phyloP scores from a whole-genome alignment of 2,888 invertebrate species.

The Trichopria drosophilae region DNA sequence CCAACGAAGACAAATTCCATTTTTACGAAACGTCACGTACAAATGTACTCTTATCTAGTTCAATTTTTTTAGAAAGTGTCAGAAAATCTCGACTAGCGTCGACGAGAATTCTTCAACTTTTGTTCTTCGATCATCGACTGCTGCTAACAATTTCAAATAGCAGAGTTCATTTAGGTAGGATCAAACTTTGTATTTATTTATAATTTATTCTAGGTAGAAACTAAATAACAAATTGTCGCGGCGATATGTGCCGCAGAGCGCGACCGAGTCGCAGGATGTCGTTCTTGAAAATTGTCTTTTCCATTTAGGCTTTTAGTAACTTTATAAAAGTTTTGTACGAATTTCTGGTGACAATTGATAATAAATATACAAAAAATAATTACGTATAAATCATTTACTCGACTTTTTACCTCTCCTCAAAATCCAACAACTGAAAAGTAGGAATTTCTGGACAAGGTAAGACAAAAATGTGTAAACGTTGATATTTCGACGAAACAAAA shows the following conservation, averaged over 20 bases:
- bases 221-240: conserved; percentile 49
- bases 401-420: background rate
- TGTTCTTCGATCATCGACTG: background rate
- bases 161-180: conserved; percentile 56
- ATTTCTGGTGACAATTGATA: conserved; percentile 50
- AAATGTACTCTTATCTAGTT: conserved; percentile 44
- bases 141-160: conserved; percentile 35
- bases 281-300: conserved; percentile 30
- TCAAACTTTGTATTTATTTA: conserved; percentile 57
- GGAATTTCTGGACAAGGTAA: too few relatives aligned
- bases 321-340: conserved; percentile 48
- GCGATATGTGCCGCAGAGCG: conserved; percentile 5
- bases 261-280: conserved; percentile 3
- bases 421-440: conserved; percentile 7
- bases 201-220: conserved; percentile 58
- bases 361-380: conserved; percentile 26
- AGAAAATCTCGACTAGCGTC: background rate
- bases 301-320: conserved; percentile 43
- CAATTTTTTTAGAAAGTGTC: conserved; percentile 35
- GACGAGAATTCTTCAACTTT: too few relatives aligned
- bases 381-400: too few relatives aligned
- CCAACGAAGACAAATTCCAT: conserved; percentile 50
- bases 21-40: conserved; percentile 44
- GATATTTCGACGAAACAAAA: too few relatives aligned
- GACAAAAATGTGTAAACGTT: too few relatives aligned